Conservation (phyloP, 1,140 invertebrate species). For the Tetraneura akinire region DNA sequence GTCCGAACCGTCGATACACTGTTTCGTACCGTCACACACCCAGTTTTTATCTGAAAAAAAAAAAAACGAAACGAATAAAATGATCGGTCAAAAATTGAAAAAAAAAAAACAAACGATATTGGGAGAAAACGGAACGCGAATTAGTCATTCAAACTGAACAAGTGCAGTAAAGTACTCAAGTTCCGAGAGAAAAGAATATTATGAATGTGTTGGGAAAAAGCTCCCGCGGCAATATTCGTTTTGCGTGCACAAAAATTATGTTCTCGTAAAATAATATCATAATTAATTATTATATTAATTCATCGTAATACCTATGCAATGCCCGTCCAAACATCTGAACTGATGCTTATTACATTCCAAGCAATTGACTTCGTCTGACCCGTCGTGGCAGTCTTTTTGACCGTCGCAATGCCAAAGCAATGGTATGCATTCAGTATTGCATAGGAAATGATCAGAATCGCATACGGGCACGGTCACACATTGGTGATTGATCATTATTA, state of each 20-base stretch:
- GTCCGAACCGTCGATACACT: conserved; percentile 81
- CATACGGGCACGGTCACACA: conserved; percentile 76
- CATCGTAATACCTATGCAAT: conserved; percentile 68
- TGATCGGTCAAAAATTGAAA: too few species aligned
- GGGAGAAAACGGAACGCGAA: too few species aligned
- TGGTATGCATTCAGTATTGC: conserved; percentile 79
- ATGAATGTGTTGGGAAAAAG: too few species aligned
- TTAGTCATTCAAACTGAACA: too few species aligned
- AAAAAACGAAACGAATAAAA: too few species aligned
- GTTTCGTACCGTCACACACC: conserved; percentile 69
- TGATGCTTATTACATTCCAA: conserved; percentile 67
- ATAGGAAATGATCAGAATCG: conserved; percentile 75
- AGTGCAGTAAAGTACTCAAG: too few species aligned
- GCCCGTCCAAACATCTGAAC: conserved; percentile 69
- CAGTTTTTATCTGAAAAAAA: conserved; percentile 56
- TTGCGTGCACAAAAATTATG: too few species aligned
- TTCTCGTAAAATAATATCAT: too few species aligned
- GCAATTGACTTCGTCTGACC: conserved; percentile 78
- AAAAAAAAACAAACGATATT: too few species aligned
- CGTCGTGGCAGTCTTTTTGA: conserved; percentile 79
- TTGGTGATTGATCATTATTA: conserved; percentile 69
- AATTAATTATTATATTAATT: conserved; percentile 56
- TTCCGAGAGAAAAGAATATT: too few species aligned
- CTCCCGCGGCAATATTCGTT: too few species aligned
- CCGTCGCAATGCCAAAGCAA: conserved; percentile 81